Conservation (phyloP, 2,888 invertebrate species). For the Gymnosoma rotundatum region DNA sequence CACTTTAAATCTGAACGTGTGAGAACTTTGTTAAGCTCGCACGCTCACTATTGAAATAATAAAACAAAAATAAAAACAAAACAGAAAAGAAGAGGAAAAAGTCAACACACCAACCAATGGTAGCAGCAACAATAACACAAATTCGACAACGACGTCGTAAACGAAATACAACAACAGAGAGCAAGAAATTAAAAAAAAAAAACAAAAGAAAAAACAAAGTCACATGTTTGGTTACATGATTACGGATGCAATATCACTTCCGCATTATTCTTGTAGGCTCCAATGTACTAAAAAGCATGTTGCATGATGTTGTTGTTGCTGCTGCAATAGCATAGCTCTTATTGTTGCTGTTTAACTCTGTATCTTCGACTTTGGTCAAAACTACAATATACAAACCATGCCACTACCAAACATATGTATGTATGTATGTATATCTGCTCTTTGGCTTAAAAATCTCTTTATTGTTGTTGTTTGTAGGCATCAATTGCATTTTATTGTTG, state of each 20-base stretch:
- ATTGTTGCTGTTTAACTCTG: slow-evolving; percentile 25
- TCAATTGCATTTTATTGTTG: slow-evolving; percentile 59
- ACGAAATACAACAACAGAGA: slow-evolving; percentile 46
- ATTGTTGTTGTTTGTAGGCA: slow-evolving; percentile 29
- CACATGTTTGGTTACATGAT: slow-evolving; percentile 71
- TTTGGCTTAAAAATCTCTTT: slow-evolving; percentile 43
- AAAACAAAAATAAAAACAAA: slow-evolving; percentile 41
- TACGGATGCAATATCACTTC: slow-evolving; percentile 71
- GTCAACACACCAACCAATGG: slow-evolving; percentile 56
- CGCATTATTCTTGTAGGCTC: slow-evolving; percentile 67
- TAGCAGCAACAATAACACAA: slow-evolving; percentile 51
- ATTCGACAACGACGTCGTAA: slow-evolving; percentile 34
- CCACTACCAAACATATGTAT: slow-evolving; percentile 15
- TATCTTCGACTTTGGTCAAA: slow-evolving; percentile 48
- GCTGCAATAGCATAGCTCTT: slow-evolving; percentile 43
- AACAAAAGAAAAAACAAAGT: slow-evolving; percentile 60
- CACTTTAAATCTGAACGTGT: slow-evolving; percentile 68
- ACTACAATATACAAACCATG: neutral
- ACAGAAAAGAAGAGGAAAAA: slow-evolving; percentile 31
- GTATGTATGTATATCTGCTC: slow-evolving; percentile 36
- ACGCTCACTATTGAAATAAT: slow-evolving; percentile 66
- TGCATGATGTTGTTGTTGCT: slow-evolving; percentile 60
- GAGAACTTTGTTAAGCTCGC: slow-evolving; percentile 70
- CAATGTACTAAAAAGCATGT: slow-evolving; percentile 74
- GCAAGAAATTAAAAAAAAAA: slow-evolving; percentile 10